Percentiles rank a stretch among this genome's conserved stretches.
phyloP scores from a whole-genome alignment of 2,888 invertebrate species.

The Oxytorus armatus region DNA sequence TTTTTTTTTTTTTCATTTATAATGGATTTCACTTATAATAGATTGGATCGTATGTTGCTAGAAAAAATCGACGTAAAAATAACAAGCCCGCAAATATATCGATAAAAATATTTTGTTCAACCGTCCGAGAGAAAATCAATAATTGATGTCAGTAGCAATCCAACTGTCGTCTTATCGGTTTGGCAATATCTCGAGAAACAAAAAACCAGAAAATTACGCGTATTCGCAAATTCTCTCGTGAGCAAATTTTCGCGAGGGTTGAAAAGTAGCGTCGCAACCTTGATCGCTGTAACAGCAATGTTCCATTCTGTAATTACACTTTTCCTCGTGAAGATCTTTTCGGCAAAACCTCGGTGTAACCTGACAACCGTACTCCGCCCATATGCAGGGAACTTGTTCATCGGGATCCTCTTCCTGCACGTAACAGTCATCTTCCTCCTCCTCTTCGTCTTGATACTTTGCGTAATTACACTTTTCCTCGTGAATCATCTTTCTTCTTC shows the following conservation, averaged over 20 bases:
- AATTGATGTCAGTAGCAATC: no score
- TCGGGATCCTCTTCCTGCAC: slow-evolving; percentile 68
- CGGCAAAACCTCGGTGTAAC: slow-evolving; percentile 73
- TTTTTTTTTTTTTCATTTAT: no score
- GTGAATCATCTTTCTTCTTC: slow-evolving; percentile 74
- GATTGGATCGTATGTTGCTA: no score
- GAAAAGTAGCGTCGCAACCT: slow-evolving; percentile 72
- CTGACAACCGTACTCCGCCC: slow-evolving; percentile 76
- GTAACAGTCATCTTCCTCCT: slow-evolving; percentile 27
- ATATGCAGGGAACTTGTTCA: slow-evolving; percentile 73
- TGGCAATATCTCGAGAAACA: no score
- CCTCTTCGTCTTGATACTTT: slow-evolving; percentile 45
- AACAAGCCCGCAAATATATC: no score
- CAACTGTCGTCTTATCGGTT: no score
- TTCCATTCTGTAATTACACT: slow-evolving; percentile 79
- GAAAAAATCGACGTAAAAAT: no score
- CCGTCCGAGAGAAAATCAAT: no score
- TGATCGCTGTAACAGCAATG: slow-evolving; percentile 72
- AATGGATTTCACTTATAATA: no score
- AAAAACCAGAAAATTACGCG: slow-evolving; percentile 15
- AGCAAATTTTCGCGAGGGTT: slow-evolving; percentile 68
- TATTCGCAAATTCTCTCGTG: slow-evolving; percentile 73
- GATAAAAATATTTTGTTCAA: no score
- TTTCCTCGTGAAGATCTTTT: slow-evolving; percentile 75
- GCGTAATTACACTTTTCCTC: slow-evolving; percentile 64